Base-by-base conservation (phyloP, 2,113 vertebrate species). In the Campylorhamphus procurvoides region DNA sequence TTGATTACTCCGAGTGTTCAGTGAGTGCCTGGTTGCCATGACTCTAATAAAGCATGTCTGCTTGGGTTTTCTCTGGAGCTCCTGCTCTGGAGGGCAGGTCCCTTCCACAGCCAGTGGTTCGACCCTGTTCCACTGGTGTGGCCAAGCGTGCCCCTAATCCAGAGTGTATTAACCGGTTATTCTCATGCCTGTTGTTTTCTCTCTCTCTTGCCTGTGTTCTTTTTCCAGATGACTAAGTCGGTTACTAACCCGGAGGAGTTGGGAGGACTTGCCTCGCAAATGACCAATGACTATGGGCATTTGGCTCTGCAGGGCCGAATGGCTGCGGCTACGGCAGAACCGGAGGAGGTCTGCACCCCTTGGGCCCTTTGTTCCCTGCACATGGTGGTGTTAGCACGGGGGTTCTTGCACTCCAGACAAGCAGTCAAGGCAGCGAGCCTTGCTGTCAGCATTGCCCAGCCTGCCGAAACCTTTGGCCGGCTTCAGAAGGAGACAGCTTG, bases 241-340 rank as follows among this genome's bases (percentile, higher is more conserved):
- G 99, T 99, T 97, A 99, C 99, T 93, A 99, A 99, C 97, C 99
- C 99, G 3, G 99, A 99, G 89, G 99, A 99, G 97, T 96, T 99
- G 81, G 99, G 99, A 85, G 99, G 99, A 95, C 98, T 99, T 89
- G 99, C 99, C 71, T 99, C 99, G 93, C 99, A 99, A 97, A 99
- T 99, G 98, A 99, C 99, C 12, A 98, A 97, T 96, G 99, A 99
- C 98, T 99, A 99, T 94, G 98, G 98, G 95, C 99, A 99, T 97
- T 98, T 99, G 87, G 99, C 99, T 60, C 98, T 99, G 62, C 99
- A 99, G 97, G 99, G 99, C 91, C 98, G 98, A 75, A 98, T 99
- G 95, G 99, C 99, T 69, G 99, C 99, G 47, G 98, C 99, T 93
- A 99, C 99, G 11, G 99, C 99, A 85, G 99, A 99, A 95, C 99